phyloP scores from a whole-genome alignment of 2,888 invertebrate genomes.

The Julus scanicus region DNA sequence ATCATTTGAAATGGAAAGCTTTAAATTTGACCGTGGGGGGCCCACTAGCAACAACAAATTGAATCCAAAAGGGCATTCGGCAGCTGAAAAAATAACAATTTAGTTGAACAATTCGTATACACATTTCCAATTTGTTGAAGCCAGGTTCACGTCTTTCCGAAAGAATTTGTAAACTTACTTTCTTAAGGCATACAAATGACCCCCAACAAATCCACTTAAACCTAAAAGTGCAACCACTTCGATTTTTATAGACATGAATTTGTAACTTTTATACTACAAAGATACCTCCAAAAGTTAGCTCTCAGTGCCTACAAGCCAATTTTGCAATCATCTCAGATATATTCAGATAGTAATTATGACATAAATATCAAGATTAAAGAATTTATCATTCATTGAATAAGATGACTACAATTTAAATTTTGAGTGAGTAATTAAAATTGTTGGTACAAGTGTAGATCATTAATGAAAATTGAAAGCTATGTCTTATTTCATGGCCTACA shows the following conservation, averaged over 20 bases:
- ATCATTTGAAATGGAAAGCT: conserved; percentile 24
- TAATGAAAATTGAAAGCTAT: too few species aligned
- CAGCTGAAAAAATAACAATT: conserved; percentile 36
- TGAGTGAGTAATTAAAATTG: too few species aligned
- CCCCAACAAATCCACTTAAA: not conserved
- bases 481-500: too few species aligned
- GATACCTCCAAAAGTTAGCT: not conserved
- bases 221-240: not conserved
- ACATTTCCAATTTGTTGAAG: conserved; percentile 12
- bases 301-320: not conserved
- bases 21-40: conserved; percentile 30
- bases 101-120: not conserved
- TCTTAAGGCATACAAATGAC: not conserved
- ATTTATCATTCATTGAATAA: too few species aligned
- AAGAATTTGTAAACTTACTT: conserved; percentile 32
- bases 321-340: too few species aligned
- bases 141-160: not conserved
- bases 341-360: too few species aligned
- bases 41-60: conserved; percentile 36
- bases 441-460: too few species aligned
- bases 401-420: too few species aligned
- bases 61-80: not conserved
- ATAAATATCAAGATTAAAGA: too few species aligned
- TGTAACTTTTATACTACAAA: not conserved
- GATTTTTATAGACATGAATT: not conserved